Percentiles rank a stretch among this genome's conserved stretches.
These are phyloP conservation scores for Argopecten irradians DNA, from an alignment of 1,140 invertebrate genomes.

Conservation along the genomic window DNA sequence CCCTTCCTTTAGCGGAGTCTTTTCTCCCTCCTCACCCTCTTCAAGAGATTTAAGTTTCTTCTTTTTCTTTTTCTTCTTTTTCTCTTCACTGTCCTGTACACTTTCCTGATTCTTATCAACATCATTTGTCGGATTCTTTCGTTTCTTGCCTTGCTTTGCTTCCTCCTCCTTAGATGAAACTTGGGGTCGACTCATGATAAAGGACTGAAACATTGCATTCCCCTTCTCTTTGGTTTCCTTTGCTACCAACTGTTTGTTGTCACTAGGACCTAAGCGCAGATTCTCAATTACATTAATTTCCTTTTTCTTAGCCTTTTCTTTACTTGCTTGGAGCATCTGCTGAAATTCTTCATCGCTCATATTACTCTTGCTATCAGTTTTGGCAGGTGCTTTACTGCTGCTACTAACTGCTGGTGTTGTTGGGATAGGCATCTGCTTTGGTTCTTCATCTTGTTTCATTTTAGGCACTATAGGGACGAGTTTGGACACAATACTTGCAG, in stretches of 20 bases:
- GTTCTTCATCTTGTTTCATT: background rate
- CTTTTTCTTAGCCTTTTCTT: background rate
- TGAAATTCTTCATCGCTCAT: background rate
- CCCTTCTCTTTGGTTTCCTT: background rate
- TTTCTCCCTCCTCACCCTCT: conserved; percentile 27
- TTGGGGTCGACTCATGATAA: background rate
- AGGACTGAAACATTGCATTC: background rate
- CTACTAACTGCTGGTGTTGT: background rate
- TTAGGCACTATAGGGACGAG: background rate
- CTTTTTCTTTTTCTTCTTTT: conserved; percentile 32
- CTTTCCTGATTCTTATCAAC: background rate
- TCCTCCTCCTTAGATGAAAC: background rate
- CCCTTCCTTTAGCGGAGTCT: conserved; percentile 28
- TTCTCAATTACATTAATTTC: background rate
- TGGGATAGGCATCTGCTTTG: background rate
- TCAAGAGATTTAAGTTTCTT: conserved; percentile 34
- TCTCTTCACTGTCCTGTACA: conserved; percentile 29
- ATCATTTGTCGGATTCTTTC: conserved; percentile 26
- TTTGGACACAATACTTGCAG: background rate
- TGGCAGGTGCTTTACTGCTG: background rate
- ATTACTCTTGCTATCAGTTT: background rate
- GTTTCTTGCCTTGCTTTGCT: background rate
- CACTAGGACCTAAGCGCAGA: background rate
- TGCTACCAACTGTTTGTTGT: background rate
- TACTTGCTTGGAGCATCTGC: background rate